These are phyloP conservation scores for Watsonalla cultraria DNA, from an alignment of 2,888 invertebrate species.

Conservation along the genomic window DNA sequence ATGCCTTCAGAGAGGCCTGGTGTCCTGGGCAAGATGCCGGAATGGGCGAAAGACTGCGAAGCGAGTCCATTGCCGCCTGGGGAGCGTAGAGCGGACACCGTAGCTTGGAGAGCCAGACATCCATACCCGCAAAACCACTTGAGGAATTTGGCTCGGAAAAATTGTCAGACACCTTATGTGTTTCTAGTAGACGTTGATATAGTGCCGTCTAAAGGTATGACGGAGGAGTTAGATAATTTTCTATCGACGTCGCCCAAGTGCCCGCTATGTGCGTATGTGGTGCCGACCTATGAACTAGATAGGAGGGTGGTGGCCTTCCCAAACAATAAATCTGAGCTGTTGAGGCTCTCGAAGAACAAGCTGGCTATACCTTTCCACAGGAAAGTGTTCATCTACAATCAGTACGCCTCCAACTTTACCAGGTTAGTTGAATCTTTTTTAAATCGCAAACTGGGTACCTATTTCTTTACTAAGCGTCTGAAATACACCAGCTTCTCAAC, in stretches of 20 bases:
- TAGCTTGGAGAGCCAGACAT: slow-evolving; percentile 85
- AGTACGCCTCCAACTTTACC: slow-evolving; percentile 93
- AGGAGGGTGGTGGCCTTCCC: slow-evolving; percentile 86
- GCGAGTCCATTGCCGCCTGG: slow-evolving; percentile 83
- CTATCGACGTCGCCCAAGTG: slow-evolving; percentile 78
- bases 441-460: too few species aligned
- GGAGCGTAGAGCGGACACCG: slow-evolving; percentile 79
- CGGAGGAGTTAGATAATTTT: slow-evolving; percentile 84
- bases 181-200: slow-evolving; percentile 94
- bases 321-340: slow-evolving; percentile 86
- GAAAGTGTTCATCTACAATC: slow-evolving; percentile 94
- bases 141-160: slow-evolving; percentile 91
- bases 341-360: slow-evolving; percentile 86
- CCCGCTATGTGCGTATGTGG: slow-evolving; percentile 88
- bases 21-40: slow-evolving; percentile 81
- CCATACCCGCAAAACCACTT: slow-evolving; percentile 94
- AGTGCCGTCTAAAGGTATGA: slow-evolving; percentile 87
- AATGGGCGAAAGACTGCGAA: slow-evolving; percentile 80
- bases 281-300: slow-evolving; percentile 94
- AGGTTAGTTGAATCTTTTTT: slow-evolving; percentile 75
- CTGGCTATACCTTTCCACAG: slow-evolving; percentile 93
- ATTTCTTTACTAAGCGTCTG: too few species aligned
- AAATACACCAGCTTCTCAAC: too few species aligned
- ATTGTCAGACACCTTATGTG: slow-evolving; percentile 88
- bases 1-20: slow-evolving; percentile 81